A percentile compares a stretch with the other conserved stretches of the same genome.
Conservation (phyloP, 2,888 invertebrate genomes). For the Eulithis prunata region DNA sequence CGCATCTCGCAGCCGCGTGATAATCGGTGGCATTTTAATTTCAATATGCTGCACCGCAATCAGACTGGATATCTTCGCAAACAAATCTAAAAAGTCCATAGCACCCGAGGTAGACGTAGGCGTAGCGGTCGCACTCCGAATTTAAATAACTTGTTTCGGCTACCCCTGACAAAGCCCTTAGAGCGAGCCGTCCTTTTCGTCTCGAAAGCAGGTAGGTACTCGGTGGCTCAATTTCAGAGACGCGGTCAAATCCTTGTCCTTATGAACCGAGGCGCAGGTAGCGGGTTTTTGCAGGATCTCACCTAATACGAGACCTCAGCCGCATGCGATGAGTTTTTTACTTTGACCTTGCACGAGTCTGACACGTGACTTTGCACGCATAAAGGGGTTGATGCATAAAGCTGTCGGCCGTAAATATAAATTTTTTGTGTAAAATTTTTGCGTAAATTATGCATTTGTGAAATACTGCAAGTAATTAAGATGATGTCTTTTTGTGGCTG, state of each 20-base stretch:
- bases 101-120: slow-evolving; percentile 53
- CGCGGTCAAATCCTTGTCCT: slow-evolving; percentile 54
- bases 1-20: slow-evolving; percentile 59
- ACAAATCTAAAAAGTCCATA: slow-evolving; percentile 43
- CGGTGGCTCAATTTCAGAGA: slow-evolving; percentile 53
- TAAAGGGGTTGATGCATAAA: slow-evolving; percentile 30
- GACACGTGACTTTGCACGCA: slow-evolving; percentile 53
- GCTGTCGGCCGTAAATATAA: slow-evolving; percentile 22
- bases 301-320: slow-evolving; percentile 61
- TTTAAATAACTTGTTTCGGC: slow-evolving; percentile 81
- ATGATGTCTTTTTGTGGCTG: slow-evolving; percentile 47
- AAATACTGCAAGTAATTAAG: slow-evolving; percentile 45
- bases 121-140: slow-evolving; percentile 65
- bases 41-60: slow-evolving; percentile 51
- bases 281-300: slow-evolving; percentile 73
- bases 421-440: slow-evolving; percentile 35
- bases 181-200: slow-evolving; percentile 63
- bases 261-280: slow-evolving; percentile 71
- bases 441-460: slow-evolving; percentile 41
- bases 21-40: slow-evolving; percentile 59
- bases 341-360: slow-evolving; percentile 65
- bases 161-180: slow-evolving; percentile 72
- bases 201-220: slow-evolving; percentile 43
- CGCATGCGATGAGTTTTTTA: slow-evolving; percentile 47
- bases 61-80: slow-evolving; percentile 46